A percentile compares a stretch with the other conserved stretches of the same genome.
phyloP scores from a whole-genome alignment of 2,888 invertebrate genomes.

The Formica aserva region DNA sequence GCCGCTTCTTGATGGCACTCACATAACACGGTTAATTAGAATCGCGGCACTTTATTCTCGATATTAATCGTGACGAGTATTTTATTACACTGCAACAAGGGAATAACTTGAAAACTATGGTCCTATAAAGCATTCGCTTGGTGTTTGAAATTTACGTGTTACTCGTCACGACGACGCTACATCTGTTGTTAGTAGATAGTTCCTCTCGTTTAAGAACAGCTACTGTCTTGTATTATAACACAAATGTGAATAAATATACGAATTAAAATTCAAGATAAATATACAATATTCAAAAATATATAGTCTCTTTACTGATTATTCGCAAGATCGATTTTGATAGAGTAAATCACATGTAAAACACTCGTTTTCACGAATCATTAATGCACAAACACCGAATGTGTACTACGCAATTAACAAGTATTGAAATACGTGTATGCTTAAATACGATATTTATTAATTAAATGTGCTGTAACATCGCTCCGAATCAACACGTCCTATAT shows the following conservation, averaged over 20 bases:
- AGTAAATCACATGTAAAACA: neutral
- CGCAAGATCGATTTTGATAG: neutral
- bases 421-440: constrained; percentile 5
- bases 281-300: neutral
- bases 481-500: neutral
- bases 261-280: neutral
- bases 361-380: neutral
- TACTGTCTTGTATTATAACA: neutral
- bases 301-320: neutral
- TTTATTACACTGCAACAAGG: neutral
- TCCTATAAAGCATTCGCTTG: neutral
- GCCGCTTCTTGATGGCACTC: neutral
- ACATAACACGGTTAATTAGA: neutral
- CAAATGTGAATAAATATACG: neutral
- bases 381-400: constrained; percentile 5
- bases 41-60: neutral
- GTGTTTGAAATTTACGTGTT: neutral
- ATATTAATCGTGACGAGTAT: neutral
- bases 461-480: neutral
- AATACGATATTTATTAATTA: neutral
- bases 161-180: neutral
- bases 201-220: neutral
- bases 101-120: neutral
- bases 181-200: neutral
- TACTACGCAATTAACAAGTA: constrained; percentile 5